Evolutionary conservation across 1,140 invertebrate species (phyloP).

Genomic region (Campoletis sonorensis): DNA sequence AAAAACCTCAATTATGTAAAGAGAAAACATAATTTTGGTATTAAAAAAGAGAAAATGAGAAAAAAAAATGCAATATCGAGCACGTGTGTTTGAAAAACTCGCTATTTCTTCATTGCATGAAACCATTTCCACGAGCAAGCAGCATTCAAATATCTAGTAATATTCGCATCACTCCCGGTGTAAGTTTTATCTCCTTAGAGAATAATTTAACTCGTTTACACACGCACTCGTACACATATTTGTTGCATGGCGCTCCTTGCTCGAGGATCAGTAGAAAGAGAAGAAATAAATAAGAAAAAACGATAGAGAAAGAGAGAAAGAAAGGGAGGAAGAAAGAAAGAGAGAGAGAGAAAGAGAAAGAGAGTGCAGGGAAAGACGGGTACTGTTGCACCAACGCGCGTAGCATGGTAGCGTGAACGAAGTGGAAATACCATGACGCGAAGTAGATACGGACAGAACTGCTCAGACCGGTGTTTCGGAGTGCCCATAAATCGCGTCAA

Average conservation of each 20-base stretch:
- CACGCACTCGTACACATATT: neutral
- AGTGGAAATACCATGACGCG: slow-evolving; percentile 15
- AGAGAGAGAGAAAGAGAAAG: too few species aligned
- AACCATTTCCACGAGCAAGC: neutral
- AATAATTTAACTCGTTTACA: neutral
- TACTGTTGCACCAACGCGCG: slow-evolving; percentile 10
- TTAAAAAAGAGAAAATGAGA: too few species aligned
- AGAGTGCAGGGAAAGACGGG: neutral
- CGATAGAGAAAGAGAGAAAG: too few species aligned
- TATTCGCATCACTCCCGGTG: slow-evolving; percentile 49
- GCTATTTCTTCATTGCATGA: neutral
- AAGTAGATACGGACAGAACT: slow-evolving; percentile 26
- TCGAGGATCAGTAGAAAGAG: neutral
- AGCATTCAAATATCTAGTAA: neutral
- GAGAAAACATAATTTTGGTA: too few species aligned
- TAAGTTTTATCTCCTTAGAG: neutral
- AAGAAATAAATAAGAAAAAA: neutral
- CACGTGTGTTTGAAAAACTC: neutral
- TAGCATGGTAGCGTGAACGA: slow-evolving; percentile 12
- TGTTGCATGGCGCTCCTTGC: neutral
- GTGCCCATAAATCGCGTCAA: slow-evolving; percentile 3
- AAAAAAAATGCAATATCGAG: too few species aligned
- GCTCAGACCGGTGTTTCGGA: slow-evolving; percentile 10
- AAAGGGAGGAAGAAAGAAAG: neutral
- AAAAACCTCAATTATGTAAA: too few species aligned